Evolutionary conservation across 2,797 vertebrate genomes (phyloP).

Genomic region (Onychomys leucogaster): DNA sequence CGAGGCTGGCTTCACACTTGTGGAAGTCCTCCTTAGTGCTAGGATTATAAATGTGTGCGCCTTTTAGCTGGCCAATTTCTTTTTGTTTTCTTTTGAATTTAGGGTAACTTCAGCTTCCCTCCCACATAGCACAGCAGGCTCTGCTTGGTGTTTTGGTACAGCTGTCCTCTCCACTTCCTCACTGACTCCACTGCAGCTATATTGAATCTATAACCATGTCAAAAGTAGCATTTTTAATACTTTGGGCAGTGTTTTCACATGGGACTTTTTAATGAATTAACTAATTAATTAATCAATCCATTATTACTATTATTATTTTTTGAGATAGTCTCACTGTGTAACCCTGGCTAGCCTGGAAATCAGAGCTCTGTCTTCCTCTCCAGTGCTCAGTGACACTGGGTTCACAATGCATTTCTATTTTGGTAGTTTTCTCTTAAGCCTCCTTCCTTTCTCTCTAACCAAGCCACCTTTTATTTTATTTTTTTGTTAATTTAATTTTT

Average conservation of each 20-base stretch:
- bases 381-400: not conserved
- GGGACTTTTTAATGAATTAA: not conserved
- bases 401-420: not conserved
- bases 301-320: no score
- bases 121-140: not conserved
- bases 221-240: not conserved
- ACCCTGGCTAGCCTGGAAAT: not conserved
- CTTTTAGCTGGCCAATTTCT: not conserved
- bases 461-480: not conserved
- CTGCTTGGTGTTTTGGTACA: not conserved
- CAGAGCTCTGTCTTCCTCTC: not conserved
- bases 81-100: constrained; percentile 25
- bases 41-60: not conserved
- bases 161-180: not conserved
- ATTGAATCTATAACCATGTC: not conserved
- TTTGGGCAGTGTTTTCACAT: not conserved
- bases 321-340: not conserved
- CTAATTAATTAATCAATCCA: not conserved
- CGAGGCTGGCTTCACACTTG: not conserved
- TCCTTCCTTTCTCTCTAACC: not conserved
- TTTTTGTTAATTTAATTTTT: not conserved
- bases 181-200: not conserved
- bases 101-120: not conserved
- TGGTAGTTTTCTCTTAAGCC: not conserved
- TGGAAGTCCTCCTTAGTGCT: not conserved